Base-by-base conservation (phyloP, 2,113 vertebrate species). In the Anhinga rufa region DNA sequence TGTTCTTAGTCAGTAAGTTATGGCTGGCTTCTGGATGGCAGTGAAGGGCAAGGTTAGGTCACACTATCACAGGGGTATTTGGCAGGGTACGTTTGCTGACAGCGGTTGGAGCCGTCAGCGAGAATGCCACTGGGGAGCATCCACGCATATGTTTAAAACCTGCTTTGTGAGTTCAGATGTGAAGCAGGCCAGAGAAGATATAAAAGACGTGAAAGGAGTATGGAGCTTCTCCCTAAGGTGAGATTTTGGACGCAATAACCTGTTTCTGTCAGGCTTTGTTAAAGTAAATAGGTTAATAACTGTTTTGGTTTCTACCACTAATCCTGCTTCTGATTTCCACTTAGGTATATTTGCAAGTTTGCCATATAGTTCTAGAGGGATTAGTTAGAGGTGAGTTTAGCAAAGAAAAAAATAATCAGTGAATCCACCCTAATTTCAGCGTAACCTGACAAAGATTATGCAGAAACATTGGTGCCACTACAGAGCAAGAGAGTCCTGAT, bases 181-280 rank as follows among this genome's bases (percentile, higher is more conserved):
- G 89, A 76, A 87, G 44, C 34, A 90, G 87, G 54, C 70, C 78
- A 74, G 78, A 65, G 36, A 36, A 87, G 54, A 54, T 54, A 54
- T 7, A 64, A 69, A 91, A 79, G 62, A 72, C 0, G 0, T 49
- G 78, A 61, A 87, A 82, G 28, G 48, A 52, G 48, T 61, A 29
- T 57, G 25, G 54, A 94, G 28, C 62, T 91, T 86, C 36, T 94
- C 66, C 28, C 54, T 32, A 29, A 72, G 19, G 62, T 87, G 52
- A 54, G 54, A 57, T 81, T 92, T 89, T 88, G 80, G 95, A 64
- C 1, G 6, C 69, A 92, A 28, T 72, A 80, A 61, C 70, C 58
- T 57, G 31, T 69, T 95, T 86, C 74, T 91, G 87, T 95, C 90
- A 95, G 49, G 54, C 44, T 82, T 14, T n/a, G 61, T 89, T 92